A percentile compares a stretch with the other conserved stretches of the same genome.
Conservation (phyloP, 2,888 invertebrate genomes). For the Liopterus haemorrhoidalis region DNA sequence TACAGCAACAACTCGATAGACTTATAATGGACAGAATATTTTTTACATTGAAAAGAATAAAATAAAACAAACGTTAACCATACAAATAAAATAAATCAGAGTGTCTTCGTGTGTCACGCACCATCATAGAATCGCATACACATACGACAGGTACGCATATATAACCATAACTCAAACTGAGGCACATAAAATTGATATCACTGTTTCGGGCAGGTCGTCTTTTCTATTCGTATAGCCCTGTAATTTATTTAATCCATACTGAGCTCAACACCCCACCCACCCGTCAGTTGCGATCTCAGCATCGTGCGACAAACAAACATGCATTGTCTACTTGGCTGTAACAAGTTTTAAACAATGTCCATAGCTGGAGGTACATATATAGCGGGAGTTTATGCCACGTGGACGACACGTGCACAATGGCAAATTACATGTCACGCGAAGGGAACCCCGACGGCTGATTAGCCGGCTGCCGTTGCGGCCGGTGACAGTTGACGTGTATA, state of each 20-base stretch:
- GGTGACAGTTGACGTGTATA: constrained; percentile 47
- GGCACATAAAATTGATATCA: no score
- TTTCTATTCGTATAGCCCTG: not conserved
- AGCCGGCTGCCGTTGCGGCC: constrained; percentile 38
- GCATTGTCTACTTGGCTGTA: constrained; percentile 32
- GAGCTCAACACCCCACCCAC: constrained; percentile 3
- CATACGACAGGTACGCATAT: no score
- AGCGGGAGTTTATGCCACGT: constrained; percentile 38
- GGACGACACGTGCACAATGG: constrained; percentile 41
- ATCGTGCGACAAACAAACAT: constrained; percentile 14
- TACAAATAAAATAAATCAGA: no score
- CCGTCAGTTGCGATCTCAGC: constrained; percentile 9
- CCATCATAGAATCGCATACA: no score
- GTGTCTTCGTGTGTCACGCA: no score
- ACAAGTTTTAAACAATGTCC: constrained; percentile 43
- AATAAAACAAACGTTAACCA: no score
- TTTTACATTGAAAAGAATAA: no score
- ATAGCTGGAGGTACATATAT: no score
- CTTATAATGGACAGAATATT: no score
- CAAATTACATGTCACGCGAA: constrained; percentile 43
- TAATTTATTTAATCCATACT: not conserved
- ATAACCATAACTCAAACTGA: no score
- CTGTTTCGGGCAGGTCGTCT: no score
- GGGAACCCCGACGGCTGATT: constrained; percentile 36
- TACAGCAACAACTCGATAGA: no score